Evolutionary conservation across 2,888 invertebrate species (phyloP), one percentile per base, ranked within the genome.

Genomic region (Spodoptera exigua): DNA sequence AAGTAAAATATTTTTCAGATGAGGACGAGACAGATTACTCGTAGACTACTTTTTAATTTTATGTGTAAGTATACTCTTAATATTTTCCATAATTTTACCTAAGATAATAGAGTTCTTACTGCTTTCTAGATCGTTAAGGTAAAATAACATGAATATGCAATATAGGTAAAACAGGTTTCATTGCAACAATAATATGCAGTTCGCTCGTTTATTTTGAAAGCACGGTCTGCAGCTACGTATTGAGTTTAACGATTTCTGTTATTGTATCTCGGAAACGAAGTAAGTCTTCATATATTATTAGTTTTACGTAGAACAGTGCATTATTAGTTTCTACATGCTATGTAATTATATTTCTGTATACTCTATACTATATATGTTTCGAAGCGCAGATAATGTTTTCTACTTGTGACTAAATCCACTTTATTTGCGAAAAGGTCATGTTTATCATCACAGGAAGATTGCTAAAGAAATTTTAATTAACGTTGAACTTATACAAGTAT

Each of bases 1-100:
- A n/a, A n/a, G n/a, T n/a, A 34, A n/a, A 43, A 17, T 11, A 43
- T 43, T 51, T 74, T 72, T 21, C 58, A 74, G 74, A 66, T 51
- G 36, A n/a, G 44, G 70, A 57, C 17, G 56, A 69, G 14, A 16
- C 12, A 13, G 60, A 59, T 0, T 41, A 45, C 10, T 48, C 41
- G 16, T 39, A 21, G 51, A 27, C 5, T 27, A 27, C 27, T 11
- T 17, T 9, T 35, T 49, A 36, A 18, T 21, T 40, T 40, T 21
- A 41, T 41, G 48, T 70, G 71, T 69, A 53, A 70, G 69, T 63
- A 17, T 9, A 34, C 1, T 9, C 11, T 4, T 7, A 13, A 10
- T n/a, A 27, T 9, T 27, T 27, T 9, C 7, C 9, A 27, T 27
- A 27, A 27, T 9, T 27, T 27, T 9, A 27, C 27, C 21, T 13